Conservation (phyloP, 2,113 vertebrate species). For the Hippoglossus stenolepis region DNA sequence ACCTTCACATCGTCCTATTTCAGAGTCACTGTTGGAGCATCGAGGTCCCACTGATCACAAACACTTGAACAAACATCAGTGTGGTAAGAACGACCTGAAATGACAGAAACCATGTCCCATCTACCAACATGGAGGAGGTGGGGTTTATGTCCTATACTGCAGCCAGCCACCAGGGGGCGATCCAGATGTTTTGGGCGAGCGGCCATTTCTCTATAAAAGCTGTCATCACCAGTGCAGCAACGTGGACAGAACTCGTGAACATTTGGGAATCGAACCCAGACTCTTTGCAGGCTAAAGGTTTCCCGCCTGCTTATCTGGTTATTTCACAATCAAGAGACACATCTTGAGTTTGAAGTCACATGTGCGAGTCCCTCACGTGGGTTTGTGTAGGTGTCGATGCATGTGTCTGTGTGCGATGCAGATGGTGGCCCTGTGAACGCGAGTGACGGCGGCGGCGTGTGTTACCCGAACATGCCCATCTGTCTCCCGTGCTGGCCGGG, state of each 20-base stretch:
- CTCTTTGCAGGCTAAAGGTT: too few relatives aligned
- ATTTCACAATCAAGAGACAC: too few relatives aligned
- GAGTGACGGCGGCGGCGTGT: constrained; percentile 39
- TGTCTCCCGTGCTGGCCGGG: constrained; percentile 89
- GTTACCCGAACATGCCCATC: constrained; percentile 76
- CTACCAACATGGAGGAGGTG: neutral
- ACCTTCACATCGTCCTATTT: too few relatives aligned
- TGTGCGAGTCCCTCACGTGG: neutral
- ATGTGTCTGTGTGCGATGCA: constrained; percentile 46
- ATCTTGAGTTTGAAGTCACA: neutral
- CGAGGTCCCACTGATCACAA: neutral
- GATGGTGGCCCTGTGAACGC: constrained; percentile 54
- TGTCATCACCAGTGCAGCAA: too few relatives aligned
- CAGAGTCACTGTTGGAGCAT: too few relatives aligned
- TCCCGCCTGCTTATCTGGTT: too few relatives aligned
- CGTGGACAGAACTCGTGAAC: neutral
- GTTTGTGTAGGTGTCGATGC: constrained; percentile 24
- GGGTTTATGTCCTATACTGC: neutral
- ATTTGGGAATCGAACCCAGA: neutral
- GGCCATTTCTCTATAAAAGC: too few relatives aligned
- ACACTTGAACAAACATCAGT: too few relatives aligned
- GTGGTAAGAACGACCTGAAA: too few relatives aligned
- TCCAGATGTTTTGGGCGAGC: neutral
- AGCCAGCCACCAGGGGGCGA: neutral
- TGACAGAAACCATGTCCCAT: neutral